Percentiles rank a stretch among this genome's conserved stretches.
These are phyloP conservation scores for Heliconius sara DNA, from an alignment of 2,888 invertebrate genomes.

Conservation along the genomic window DNA sequence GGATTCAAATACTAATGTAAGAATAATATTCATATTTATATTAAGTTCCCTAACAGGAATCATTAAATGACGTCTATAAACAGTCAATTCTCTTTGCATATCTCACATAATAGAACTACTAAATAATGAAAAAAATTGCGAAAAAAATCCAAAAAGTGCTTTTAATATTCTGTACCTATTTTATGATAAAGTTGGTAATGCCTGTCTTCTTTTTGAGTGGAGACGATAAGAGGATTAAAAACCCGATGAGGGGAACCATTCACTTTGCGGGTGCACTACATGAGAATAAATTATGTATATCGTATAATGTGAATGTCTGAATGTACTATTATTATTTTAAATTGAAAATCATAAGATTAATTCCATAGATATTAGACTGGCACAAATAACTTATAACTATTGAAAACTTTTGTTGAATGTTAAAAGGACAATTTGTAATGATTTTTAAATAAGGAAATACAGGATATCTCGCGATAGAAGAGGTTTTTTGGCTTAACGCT, in stretches of 20 bases:
- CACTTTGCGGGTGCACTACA: conserved; percentile 27
- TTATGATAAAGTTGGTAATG: conserved; percentile 19
- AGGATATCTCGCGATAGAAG: no score
- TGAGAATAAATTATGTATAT: conserved; percentile 38
- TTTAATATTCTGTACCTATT: conserved; percentile 28
- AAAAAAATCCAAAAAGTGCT: not conserved
- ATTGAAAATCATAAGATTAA: not conserved
- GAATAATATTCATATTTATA: no score
- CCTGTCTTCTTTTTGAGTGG: conserved; percentile 67
- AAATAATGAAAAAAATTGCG: not conserved
- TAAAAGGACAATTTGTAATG: no score
- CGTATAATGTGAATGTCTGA: conserved; percentile 18
- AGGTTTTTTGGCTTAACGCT: no score
- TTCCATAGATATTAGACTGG: not conserved
- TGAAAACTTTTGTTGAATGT: no score
- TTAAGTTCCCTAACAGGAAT: no score
- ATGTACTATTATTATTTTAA: not conserved
- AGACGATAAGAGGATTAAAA: conserved; percentile 79
- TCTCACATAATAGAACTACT: no score
- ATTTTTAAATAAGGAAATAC: no score
- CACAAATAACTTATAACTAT: no score
- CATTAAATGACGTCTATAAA: no score
- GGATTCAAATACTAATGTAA: no score
- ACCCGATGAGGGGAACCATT: conserved; percentile 53
- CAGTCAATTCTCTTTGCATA: no score